Evolutionary conservation across 23 tunicate species (phyloP), one percentile per base, ranked within the genome.

Genomic region (Phallusia fumigata): DNA sequence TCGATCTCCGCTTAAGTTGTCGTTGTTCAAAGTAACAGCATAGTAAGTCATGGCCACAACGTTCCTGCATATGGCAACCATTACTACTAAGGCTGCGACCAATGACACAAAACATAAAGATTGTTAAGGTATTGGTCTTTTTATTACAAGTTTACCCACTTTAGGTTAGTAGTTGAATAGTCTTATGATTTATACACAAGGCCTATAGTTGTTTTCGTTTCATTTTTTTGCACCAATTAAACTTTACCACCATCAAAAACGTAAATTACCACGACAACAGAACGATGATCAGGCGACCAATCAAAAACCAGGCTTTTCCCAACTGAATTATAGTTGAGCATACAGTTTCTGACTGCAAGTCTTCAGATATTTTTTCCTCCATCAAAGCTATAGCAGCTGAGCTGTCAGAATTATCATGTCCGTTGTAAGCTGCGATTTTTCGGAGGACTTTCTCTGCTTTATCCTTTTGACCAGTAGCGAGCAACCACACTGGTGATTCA

Each of bases 401-500:
- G 1, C 3, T 58, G 69, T 58, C 69, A 16, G 28, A 22, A 21
- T 5, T 58, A 1, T 22, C 13, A 22, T 58, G 11, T 1, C 69
- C 69, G 69, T 58, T 58, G 69, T 58, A 13, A 58, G 11, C 16
- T 21, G 69, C 69, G 1, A 58, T 58, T 58, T 58, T 58, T 24
- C 26, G 69, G 28, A 58, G 28, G 13, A 58, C 16, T 58, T 1
- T 24, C 13, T 58, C 69, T 21, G 69, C 69, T 58, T 58, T 13
- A 58, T 58, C 69, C 69, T 58, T 58, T 58, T 58, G 69, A 3
- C 69, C 69, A 58, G 69, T 58, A 3, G 69, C 69, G 3, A 58
- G 28, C 26, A 58, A 24, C 69, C 69, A 58, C 11, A 58, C 69
- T 1, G 69, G 69, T 58, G 69, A 58, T 58, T 58, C 69, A 13